Evolutionary conservation across 30 jellyfish, hydroid and myxozoan species (phyloP).

Genomic region (Chironex yamaguchii): DNA sequence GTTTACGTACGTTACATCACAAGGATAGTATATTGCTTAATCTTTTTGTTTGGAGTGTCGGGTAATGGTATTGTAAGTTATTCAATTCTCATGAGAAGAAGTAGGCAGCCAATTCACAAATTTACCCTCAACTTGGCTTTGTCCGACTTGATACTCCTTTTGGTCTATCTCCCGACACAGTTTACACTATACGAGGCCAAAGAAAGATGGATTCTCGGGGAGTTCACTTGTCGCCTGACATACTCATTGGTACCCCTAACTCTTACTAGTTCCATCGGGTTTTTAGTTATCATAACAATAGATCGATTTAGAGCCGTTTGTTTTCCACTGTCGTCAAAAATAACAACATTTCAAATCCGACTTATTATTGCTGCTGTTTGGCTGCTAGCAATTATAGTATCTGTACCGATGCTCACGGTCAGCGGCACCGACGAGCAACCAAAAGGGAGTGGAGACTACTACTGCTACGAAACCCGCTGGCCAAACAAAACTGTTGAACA

Average conservation of each 20-base stretch:
- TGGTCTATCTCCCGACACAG: constrained; percentile 72
- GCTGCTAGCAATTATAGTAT: constrained; percentile 43
- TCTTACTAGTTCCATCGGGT: constrained; percentile 62
- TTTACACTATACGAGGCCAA: constrained; percentile 34
- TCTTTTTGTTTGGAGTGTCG: neutral
- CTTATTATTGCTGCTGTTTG: constrained; percentile 63
- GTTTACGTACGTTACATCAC: neutral
- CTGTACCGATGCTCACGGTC: constrained; percentile 68
- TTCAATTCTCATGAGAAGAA: neutral
- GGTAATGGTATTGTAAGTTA: neutral
- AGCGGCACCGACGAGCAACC: constrained; percentile 17
- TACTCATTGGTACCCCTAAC: constrained; percentile 65
- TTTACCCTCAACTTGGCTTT: constrained; percentile 74
- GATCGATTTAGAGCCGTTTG: constrained; percentile 76
- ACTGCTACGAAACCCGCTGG: constrained; percentile 58
- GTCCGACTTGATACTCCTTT: constrained; percentile 59
- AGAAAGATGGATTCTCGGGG: constrained; percentile 74
- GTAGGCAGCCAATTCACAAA: constrained; percentile 40
- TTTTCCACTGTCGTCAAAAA: constrained; percentile 71
- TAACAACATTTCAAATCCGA: constrained; percentile 33
- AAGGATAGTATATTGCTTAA: neutral
- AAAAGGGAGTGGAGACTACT: constrained; percentile 41
- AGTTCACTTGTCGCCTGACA: constrained; percentile 58
- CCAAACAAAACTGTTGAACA: neutral
- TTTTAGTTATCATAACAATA: constrained; percentile 65